phyloP scores from a whole-genome alignment of 2,113 vertebrate species.

The Eudyptes chrysolophus region DNA sequence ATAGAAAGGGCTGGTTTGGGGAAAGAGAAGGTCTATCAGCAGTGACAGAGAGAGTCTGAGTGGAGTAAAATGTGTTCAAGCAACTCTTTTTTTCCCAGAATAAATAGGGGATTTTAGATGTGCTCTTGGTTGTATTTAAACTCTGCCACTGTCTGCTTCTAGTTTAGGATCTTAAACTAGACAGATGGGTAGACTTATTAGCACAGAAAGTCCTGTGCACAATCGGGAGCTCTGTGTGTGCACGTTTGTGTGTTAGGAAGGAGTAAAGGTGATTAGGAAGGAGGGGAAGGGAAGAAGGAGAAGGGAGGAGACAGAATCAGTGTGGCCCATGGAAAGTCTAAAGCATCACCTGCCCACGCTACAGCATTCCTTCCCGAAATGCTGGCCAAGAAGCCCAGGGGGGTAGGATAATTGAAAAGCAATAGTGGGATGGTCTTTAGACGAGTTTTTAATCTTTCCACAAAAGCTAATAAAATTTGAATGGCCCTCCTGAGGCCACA shows the following conservation, averaged over 20 bases:
- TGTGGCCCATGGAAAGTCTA: not conserved
- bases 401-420: not conserved
- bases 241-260: not conserved
- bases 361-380: not conserved
- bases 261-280: not conserved
- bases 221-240: not conserved
- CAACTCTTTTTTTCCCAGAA: not conserved
- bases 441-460: slow-evolving; percentile 39
- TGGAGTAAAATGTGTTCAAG: not conserved
- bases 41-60: not conserved
- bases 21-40: not conserved
- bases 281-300: not conserved
- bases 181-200: not conserved
- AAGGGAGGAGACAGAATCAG: not conserved
- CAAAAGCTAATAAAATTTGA: slow-evolving; percentile 31
- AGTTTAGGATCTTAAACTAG: not conserved
- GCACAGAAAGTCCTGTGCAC: not conserved
- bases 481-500: not conserved
- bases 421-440: not conserved
- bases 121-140: not conserved
- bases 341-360: not conserved
- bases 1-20: not conserved
- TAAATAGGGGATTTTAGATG: not conserved
- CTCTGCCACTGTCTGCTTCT: not conserved
- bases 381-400: not conserved